Evolutionary conservation across 1,140 invertebrate species (phyloP).

Genomic region (Hylaeus volcanicus): DNA sequence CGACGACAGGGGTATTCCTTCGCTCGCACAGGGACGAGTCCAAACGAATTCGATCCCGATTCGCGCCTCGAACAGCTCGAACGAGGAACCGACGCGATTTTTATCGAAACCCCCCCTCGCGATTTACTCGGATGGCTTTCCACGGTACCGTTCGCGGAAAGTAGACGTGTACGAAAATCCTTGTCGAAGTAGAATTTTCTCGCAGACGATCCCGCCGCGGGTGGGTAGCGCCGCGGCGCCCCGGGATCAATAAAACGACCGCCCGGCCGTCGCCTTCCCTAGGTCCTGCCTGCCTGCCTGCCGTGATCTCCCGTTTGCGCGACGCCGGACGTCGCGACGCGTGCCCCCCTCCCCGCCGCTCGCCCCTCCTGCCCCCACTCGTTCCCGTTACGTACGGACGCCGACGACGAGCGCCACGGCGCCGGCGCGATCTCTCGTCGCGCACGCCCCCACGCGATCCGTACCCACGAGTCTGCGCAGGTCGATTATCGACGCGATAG

Average conservation of each 20-base stretch:
- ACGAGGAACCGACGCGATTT: no score
- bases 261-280: constrained; percentile 76
- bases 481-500: constrained; percentile 52
- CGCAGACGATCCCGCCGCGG: constrained; percentile 70
- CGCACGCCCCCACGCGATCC: constrained; percentile 49
- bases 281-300: constrained; percentile 70
- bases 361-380: constrained; percentile 43
- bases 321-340: constrained; percentile 67
- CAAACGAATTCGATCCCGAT: constrained; percentile 3
- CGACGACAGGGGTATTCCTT: neutral
- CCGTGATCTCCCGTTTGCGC: constrained; percentile 59
- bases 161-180: constrained; percentile 31
- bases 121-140: neutral
- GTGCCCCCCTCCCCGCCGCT: constrained; percentile 28
- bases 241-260: constrained; percentile 80
- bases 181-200: constrained; percentile 49
- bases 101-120: no score
- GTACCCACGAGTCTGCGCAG: constrained; percentile 32
- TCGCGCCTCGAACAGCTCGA: neutral
- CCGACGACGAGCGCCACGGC: neutral
- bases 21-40: constrained; percentile 4
- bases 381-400: constrained; percentile 19
- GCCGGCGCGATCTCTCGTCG: constrained; percentile 46
- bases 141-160: neutral
- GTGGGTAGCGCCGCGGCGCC: constrained; percentile 80